A percentile compares a stretch with the other conserved stretches of the same genome.
phyloP scores from a whole-genome alignment of 2,113 vertebrate species.

The Pteronura brasiliensis region DNA sequence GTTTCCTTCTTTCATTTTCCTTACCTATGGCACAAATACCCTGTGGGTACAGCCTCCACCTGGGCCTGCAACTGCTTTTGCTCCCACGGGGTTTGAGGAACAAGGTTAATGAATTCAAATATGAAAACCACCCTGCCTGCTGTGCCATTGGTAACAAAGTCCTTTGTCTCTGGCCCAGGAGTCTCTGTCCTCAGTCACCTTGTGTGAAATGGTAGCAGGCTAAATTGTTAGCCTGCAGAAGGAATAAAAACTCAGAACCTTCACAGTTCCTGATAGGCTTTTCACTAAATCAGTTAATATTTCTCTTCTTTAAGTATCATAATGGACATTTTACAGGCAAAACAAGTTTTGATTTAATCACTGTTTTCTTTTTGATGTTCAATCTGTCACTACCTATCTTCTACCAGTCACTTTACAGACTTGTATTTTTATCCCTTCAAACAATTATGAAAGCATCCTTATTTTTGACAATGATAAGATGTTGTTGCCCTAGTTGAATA shows the following conservation, averaged over 20 bases:
- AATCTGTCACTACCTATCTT: background rate
- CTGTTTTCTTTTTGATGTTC: background rate
- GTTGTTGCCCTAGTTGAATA: background rate
- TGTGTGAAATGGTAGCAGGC: background rate
- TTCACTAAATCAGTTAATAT: background rate
- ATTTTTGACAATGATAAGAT: background rate
- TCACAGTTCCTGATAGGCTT: background rate
- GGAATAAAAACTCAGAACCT: background rate
- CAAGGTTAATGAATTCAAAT: background rate
- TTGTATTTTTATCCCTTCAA: background rate
- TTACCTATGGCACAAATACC: background rate
- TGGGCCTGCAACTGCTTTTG: background rate
- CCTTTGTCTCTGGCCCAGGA: background rate
- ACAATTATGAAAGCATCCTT: background rate
- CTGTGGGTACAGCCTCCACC: background rate
- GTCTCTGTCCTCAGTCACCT: background rate
- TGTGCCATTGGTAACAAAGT: background rate
- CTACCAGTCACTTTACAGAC: background rate
- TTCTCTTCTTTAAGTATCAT: background rate
- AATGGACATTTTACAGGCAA: background rate
- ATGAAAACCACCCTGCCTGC: background rate
- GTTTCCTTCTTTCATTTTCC: background rate
- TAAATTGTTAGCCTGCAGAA: background rate
- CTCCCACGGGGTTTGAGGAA: fast-evolving
- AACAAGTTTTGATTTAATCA: background rate